Percentiles rank a stretch among this genome's conserved stretches.
Conservation (phyloP, 2,888 invertebrate genomes). For the Mesorhabditis sp. region DNA sequence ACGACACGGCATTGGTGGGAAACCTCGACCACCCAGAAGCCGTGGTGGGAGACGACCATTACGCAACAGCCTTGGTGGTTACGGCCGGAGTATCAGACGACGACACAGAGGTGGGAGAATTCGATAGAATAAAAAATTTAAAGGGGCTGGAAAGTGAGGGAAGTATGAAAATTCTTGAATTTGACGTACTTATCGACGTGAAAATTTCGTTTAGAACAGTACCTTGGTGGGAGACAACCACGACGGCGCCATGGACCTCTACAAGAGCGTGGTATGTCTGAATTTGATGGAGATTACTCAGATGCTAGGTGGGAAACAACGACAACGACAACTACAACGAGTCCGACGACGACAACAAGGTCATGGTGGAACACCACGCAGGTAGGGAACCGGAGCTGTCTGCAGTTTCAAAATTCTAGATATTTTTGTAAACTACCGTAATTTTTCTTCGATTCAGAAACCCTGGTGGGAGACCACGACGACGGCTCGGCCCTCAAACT, state of each 20-base stretch:
- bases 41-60: background rate
- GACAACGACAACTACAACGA: no score
- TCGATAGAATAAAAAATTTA: background rate
- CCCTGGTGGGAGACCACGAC: slow-evolving; percentile 3
- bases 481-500: background rate
- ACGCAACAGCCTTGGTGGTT: background rate
- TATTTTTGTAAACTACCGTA: no score
- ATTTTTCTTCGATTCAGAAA: background rate
- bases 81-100: background rate
- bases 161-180: no score
- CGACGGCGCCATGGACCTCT: background rate
- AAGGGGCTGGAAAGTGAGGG: no score
- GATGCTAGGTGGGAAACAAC: no score
- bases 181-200: no score
- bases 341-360: no score
- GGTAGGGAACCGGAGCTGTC: no score
- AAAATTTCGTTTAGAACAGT: background rate
- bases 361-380: no score
- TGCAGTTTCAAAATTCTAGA: no score
- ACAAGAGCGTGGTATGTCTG: no score
- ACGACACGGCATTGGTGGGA: background rate
- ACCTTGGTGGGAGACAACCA: background rate
- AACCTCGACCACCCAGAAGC: background rate
- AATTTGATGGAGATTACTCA: no score
- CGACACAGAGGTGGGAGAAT: background rate